Conservation (phyloP, 2,888 invertebrate genomes). For the Rosalia funebris region DNA sequence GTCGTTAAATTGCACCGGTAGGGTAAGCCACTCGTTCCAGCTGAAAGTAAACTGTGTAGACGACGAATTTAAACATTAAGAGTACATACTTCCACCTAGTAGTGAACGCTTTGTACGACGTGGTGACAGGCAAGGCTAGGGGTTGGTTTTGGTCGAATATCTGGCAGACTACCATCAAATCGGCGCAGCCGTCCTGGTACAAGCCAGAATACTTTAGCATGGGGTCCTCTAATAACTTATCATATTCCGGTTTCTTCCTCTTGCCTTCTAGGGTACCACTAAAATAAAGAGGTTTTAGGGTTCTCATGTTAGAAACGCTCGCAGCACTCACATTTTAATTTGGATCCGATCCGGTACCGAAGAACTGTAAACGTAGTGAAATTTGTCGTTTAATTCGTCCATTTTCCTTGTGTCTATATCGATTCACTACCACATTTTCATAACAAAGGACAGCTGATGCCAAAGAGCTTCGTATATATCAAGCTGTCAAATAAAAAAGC, state of each 20-base stretch:
- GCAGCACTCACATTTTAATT: constrained; percentile 86
- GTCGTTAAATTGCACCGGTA: constrained; percentile 92
- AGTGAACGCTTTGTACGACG: constrained; percentile 92
- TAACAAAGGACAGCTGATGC: too few species aligned
- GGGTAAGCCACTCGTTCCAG: constrained; percentile 97
- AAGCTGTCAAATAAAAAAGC: too few species aligned
- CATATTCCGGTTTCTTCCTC: constrained; percentile 86
- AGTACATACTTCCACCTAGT: constrained; percentile 85
- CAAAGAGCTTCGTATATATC: too few species aligned
- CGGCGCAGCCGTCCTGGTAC: constrained; percentile 85
- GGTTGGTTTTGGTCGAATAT: constrained; percentile 83
- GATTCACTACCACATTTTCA: too few species aligned
- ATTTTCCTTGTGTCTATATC: too few species aligned
- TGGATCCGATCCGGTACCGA: constrained; percentile 87
- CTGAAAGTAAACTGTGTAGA: constrained; percentile 65
- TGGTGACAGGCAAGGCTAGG: constrained; percentile 85
- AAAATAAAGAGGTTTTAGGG: constrained; percentile 46
- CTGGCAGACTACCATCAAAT: constrained; percentile 89
- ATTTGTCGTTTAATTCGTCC: constrained; percentile 82
- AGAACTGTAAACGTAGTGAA: constrained; percentile 90
- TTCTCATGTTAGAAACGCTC: neutral
- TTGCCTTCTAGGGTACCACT: constrained; percentile 95
- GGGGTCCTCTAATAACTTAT: constrained; percentile 86
- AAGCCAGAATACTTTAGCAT: constrained; percentile 91
- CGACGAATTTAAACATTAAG: neutral